Conservation (phyloP, 2,797 vertebrate species). For the Chiloscyllium punctatum region DNA sequence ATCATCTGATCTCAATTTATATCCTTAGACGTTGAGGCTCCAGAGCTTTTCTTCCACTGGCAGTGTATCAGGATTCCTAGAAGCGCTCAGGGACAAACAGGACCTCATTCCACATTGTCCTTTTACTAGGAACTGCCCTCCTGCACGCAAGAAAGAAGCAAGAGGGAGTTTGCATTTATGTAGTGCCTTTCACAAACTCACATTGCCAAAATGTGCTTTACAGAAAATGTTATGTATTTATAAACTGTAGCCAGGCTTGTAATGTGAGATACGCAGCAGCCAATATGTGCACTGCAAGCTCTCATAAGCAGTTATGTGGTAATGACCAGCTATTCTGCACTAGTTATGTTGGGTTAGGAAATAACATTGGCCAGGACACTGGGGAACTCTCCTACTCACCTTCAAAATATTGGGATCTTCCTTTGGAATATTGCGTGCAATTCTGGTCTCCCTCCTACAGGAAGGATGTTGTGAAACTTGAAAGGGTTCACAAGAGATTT, state of each 20-base stretch:
- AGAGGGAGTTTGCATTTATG: neutral
- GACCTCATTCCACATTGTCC: neutral
- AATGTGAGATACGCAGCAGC: neutral
- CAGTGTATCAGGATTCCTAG: neutral
- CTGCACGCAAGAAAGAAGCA: neutral
- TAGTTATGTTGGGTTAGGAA: neutral
- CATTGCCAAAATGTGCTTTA: neutral
- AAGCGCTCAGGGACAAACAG: neutral
- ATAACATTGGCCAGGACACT: neutral
- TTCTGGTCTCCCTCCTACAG: too few species aligned
- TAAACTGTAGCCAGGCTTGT: neutral
- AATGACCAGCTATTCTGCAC: neutral
- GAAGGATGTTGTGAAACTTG: too few species aligned
- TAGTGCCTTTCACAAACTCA: neutral
- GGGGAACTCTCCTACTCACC: neutral
- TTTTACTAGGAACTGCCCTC: neutral
- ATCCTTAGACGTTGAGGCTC: neutral
- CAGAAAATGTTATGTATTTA: neutral
- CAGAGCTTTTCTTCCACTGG: neutral
- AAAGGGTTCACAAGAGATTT: too few species aligned
- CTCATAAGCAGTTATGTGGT: neutral
- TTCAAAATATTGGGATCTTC: neutral
- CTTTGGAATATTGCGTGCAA: too few species aligned
- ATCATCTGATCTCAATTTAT: neutral
- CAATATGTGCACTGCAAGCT: neutral